These are phyloP conservation scores for Novumbra hubbsi DNA, from an alignment of 2,797 vertebrate species.

Conservation along the genomic window DNA sequence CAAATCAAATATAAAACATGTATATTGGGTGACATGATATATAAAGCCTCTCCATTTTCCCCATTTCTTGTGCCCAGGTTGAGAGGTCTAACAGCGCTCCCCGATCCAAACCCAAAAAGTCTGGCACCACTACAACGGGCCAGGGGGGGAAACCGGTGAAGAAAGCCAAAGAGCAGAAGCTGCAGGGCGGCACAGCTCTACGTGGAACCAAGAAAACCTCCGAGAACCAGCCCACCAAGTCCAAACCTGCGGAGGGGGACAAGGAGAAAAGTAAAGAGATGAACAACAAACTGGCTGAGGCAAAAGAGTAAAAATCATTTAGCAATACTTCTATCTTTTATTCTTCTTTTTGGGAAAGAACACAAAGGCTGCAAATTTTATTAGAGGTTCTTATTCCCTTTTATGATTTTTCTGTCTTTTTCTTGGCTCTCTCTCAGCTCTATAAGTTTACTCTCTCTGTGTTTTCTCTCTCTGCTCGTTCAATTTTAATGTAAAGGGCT, in stretches of 20 bases:
- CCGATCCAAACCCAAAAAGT: conserved; percentile 93
- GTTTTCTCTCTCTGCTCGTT: conserved; percentile 35
- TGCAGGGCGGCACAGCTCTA: conserved; percentile 53
- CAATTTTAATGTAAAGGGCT: too few species aligned
- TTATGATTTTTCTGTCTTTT: conserved; percentile 41
- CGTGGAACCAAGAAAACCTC: conserved; percentile 85
- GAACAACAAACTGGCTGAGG: conserved; percentile 99
- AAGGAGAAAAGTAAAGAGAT: conserved; percentile 99
- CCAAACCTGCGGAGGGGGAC: conserved; percentile 80
- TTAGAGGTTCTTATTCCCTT: conserved; percentile 80
- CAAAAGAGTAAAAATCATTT: conserved; percentile 98
- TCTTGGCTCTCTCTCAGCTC: conserved; percentile 3
- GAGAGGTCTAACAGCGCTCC: conserved; percentile 82
- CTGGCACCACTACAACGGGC: conserved; percentile 70
- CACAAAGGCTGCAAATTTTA: conserved; percentile 90
- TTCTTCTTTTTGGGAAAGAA: conserved; percentile 57
- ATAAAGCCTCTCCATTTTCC: conserved; percentile 49
- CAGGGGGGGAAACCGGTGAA: conserved; percentile 81
- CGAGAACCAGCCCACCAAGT: conserved; percentile 72
- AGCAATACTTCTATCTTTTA: conserved; percentile 78
- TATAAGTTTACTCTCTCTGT: conserved; percentile 12
- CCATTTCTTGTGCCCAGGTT: conserved; percentile 75
- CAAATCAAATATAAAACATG: not conserved
- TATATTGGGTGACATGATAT: not conserved
- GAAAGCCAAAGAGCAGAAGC: conserved; percentile 96